Conservation (phyloP, 2,888 invertebrate genomes). For the Standfussiana lucernea region DNA sequence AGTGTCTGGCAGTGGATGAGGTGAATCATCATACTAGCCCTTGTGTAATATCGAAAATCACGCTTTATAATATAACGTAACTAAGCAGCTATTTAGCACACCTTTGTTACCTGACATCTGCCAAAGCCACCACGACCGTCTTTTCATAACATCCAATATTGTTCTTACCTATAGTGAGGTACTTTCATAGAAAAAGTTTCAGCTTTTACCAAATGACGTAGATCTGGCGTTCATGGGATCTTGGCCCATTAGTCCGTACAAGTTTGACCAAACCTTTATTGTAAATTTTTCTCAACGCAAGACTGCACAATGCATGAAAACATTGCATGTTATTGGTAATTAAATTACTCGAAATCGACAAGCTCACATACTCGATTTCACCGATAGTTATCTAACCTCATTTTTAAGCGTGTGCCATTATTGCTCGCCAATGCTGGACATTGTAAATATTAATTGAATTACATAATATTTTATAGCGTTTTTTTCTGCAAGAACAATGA, state of each 20-base stretch:
- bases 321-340: conserved; percentile 11
- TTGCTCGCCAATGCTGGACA: conserved; percentile 38
- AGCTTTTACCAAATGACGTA: neutral
- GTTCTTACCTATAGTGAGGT: neutral
- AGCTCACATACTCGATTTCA: conserved; percentile 32
- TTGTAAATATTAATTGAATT: conserved; percentile 55
- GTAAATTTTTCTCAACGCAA: neutral
- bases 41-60: no score
- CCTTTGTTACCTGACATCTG: no score
- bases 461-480: conserved; percentile 45
- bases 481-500: conserved; percentile 45
- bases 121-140: neutral
- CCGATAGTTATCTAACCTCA: conserved; percentile 5
- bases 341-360: conserved; percentile 14
- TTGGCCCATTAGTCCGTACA: neutral
- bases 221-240: neutral
- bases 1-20: no score
- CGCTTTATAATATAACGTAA: no score
- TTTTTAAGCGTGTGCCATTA: conserved; percentile 18
- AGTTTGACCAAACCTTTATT: neutral
- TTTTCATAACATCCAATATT: neutral
- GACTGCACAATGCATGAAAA: neutral
- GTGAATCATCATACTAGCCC: no score
- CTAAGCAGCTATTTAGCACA: no score
- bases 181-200: neutral